A percentile compares a stretch with the other conserved stretches of the same genome.
These are phyloP conservation scores for Melipona beecheii DNA, from an alignment of 2,888 invertebrate species.

Conservation along the genomic window DNA sequence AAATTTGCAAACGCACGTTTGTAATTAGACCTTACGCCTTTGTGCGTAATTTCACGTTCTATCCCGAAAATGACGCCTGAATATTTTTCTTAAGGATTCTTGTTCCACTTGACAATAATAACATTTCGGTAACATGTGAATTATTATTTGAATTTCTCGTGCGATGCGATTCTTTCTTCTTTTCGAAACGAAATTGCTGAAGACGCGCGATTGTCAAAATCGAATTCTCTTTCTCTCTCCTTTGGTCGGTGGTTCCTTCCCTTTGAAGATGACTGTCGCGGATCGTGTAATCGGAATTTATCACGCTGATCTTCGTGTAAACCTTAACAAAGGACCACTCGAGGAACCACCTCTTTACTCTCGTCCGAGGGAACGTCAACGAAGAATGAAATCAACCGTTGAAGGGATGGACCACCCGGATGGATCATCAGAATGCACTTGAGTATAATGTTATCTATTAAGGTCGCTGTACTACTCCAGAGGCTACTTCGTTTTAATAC, in stretches of 20 bases:
- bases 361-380: slow-evolving; percentile 58
- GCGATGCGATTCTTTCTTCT: too few relatives aligned
- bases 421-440: slow-evolving; percentile 2
- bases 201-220: too few relatives aligned
- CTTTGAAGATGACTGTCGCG: slow-evolving; percentile 17
- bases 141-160: too few relatives aligned
- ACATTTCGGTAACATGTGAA: too few relatives aligned
- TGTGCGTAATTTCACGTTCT: background rate
- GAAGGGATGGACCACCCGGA: slow-evolving; percentile 19
- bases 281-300: slow-evolving; percentile 71
- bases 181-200: too few relatives aligned
- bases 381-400: slow-evolving; percentile 13
- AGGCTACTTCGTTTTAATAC: background rate
- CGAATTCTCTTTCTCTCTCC: background rate
- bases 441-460: background rate
- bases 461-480: background rate
- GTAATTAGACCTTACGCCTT: background rate
- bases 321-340: slow-evolving; percentile 62
- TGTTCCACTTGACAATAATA: too few relatives aligned
- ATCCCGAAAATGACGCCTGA: too few relatives aligned
- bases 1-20: background rate
- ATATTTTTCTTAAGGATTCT: too few relatives aligned
- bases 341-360: slow-evolving; percentile 33
- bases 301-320: slow-evolving; percentile 57
- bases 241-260: background rate